A percentile compares a stretch with the other conserved stretches of the same genome.
Evolutionary conservation across 2,113 vertebrate genomes (phyloP).

Genomic region (Bos taurus): ARS-UCD2.0 NC_037339.1:79498501-79499000

Average conservation of each 20-base stretch:
- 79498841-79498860: neutral
- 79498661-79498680: neutral
- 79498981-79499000: neutral
- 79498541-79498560: neutral
- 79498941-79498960: neutral
- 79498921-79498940: neutral
- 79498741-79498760: neutral
- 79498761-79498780: neutral
- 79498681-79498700: neutral
- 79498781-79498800: neutral
- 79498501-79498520: neutral
- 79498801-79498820: neutral
- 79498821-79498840: neutral
- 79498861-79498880: neutral
- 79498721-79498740: neutral
- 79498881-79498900: neutral
- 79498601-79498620: neutral
- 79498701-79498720: rapidly evolving
- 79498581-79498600: neutral
- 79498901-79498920: rapidly evolving
- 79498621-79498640: neutral
- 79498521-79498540: neutral
- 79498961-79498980: neutral
- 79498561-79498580: neutral
- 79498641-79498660: neutral